Evolutionary conservation across 2,797 vertebrate species (phyloP), one percentile per base, ranked within the genome.

Genomic region (Molothrus aeneus): DNA sequence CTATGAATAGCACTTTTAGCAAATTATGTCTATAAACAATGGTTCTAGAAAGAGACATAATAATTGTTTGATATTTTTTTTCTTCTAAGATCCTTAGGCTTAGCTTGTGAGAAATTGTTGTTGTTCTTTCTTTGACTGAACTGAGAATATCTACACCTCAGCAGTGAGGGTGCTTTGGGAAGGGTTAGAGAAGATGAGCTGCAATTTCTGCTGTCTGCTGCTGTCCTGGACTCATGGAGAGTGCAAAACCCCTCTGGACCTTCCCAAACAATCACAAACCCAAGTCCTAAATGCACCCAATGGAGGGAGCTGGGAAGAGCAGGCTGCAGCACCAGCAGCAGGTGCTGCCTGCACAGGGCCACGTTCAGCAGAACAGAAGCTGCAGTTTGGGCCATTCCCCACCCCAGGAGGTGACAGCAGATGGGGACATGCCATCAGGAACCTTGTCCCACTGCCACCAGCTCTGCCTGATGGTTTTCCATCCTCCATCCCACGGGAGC

Each of bases 171-270:
- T 28, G 36, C 14, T 68, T n/a, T 45, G 14, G 45, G 51, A 63
- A 18, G 11, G 5, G 2, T 34, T 45, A 17, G 48, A 57, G 57
- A 64, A 47, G 78, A 20, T 3, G 16, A 61, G 54, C 31, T 14
- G 54, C 45, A 20, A 29, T 63, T 86, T 48, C 50, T 31, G 34
- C 34, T 28, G 36, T 18, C 15, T 70, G 43, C 4, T 38, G 63
- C 53, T 7, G 56, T 70, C 47, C 40, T 1, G 0, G 36, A 9
- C 11, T 26, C 18, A 0, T 0, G 7, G 18, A 13, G 12, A 65
- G 17, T 6, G 40, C 22, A 40, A 80, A 51, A 24, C 25, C 25
- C 13, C 5, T 3, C 0, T 1, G 60, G 31, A 21, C 5, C 31
- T 6, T 48, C 3, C 70, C 0, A 0, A 43, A 54, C 6, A 63